Base-by-base conservation (phyloP, 2,888 invertebrate genomes). In the Spisula subtruncata region DNA sequence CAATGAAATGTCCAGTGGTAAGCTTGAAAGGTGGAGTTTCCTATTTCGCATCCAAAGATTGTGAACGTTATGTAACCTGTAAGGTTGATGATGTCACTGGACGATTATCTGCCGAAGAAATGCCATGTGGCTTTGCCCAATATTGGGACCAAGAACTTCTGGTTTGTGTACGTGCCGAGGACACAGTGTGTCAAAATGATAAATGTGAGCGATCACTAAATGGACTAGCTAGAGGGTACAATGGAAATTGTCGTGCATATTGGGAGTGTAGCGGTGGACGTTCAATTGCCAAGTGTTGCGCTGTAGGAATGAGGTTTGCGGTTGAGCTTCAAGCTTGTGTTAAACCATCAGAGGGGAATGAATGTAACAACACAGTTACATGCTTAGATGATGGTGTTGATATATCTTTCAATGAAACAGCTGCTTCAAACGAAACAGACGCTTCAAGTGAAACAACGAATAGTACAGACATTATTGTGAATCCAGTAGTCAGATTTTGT, bases 271-370 rank as follows among this genome's bases (percentile, higher is more conserved):
- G 71, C 35, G 84, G 90, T 4, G 88, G 91, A 0, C 81, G 82
- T 66, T 94, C 95, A 0, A 82, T 84, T 1, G 91, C 91, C 8
- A 91, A 81, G 41, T 95, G 95, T 87, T 95, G 95, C 82, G 91
- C 92, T 2, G 29, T 82, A 14, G 93, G 93, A 0, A 85, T 93
- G 32, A 88, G 85, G 12, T 95, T 92, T 83, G 79, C 54, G 16
- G 54, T 20, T 18, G 75, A 71, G 10, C 66, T 80, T 12, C 32
- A 46, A 0, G 93, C 92, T 0, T 95, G 95, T 87, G 87, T 93
- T 10, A 48, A 41, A n/a, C 14, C 32, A 4, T 88, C n/a, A 32
- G 75, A 85, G 32, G 71, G 80, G 10, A 56, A 79, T 4, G 35
- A 41, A 29, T 89, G 89, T 20, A 75, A 80, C 25, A 84, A n/a